A percentile compares a stretch with the other conserved stretches of the same genome.
Conservation (phyloP, 2,113 vertebrate species). For the Electrona antarctica region DNA sequence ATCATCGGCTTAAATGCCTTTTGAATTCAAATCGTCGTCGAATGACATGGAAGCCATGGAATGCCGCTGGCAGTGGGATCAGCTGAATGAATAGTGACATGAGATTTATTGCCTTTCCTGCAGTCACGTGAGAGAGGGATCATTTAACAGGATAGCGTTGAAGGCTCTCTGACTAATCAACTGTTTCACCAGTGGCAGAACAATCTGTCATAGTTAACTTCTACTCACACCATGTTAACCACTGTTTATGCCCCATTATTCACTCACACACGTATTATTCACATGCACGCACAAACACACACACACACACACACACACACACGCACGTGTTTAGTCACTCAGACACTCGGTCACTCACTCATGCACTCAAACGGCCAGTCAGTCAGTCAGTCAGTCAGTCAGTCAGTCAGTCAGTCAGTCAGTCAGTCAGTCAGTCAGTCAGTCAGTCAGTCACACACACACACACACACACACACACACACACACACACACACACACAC, state of each 20-base stretch:
- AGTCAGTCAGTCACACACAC: no score
- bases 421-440: no score
- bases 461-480: conserved; percentile 23
- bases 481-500: neutral
- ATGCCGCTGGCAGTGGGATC: conserved; percentile 52
- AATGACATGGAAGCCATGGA: conserved; percentile 4
- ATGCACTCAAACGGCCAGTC: neutral
- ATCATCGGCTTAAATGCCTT: conserved; percentile 8
- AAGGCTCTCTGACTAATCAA: conserved; percentile 60
- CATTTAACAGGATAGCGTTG: conserved; percentile 46
- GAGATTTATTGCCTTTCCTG: conserved; percentile 55
- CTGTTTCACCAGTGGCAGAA: conserved; percentile 58
- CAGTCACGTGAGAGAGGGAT: conserved; percentile 52
- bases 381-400: neutral
- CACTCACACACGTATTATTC: conserved; percentile 13
- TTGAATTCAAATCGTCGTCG: conserved; percentile 30
- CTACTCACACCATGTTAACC: conserved; percentile 61
- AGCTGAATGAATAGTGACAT: conserved; percentile 45
- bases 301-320: neutral
- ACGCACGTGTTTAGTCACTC: neutral
- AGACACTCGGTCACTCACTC: neutral
- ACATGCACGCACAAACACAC: neutral
- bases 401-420: no score
- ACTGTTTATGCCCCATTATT: conserved; percentile 50
- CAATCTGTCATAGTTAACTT: conserved; percentile 70